Evolutionary conservation across 2,113 vertebrate species (phyloP).

Genomic region (Anthoscopus minutus): DNA sequence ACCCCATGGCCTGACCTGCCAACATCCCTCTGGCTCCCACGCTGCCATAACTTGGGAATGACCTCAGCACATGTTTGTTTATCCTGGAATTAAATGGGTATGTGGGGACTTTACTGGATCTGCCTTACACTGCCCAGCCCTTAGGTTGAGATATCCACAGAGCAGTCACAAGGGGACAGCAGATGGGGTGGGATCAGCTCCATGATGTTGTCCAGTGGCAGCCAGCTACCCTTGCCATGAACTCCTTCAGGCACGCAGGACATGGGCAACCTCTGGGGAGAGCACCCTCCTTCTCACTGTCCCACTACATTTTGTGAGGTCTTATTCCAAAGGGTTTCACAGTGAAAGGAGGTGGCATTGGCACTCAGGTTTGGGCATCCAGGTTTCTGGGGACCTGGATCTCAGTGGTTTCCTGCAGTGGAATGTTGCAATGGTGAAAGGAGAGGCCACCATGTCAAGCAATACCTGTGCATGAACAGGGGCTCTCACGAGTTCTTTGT

Average conservation of each 20-base stretch:
- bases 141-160: neutral
- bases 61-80: slow-evolving; percentile 34
- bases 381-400: neutral
- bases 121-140: neutral
- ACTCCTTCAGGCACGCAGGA: neutral
- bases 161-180: neutral
- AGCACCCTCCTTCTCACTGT: neutral
- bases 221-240: neutral
- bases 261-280: neutral
- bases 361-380: neutral
- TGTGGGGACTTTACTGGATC: neutral
- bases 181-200: neutral
- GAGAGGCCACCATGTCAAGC: neutral
- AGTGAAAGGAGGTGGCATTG: neutral
- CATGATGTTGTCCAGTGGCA: neutral
- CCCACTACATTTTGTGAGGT: neutral
- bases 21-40: neutral
- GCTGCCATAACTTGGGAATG: neutral
- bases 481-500: neutral
- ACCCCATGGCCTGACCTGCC: neutral
- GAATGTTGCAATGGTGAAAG: accelerated
- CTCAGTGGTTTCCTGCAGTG: neutral
- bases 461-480: accelerated
- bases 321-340: neutral
- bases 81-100: neutral